Evolutionary conservation across 2,888 invertebrate species (phyloP), one percentile per base, ranked within the genome.

Genomic region (Ichneumoninae sp.): DNA sequence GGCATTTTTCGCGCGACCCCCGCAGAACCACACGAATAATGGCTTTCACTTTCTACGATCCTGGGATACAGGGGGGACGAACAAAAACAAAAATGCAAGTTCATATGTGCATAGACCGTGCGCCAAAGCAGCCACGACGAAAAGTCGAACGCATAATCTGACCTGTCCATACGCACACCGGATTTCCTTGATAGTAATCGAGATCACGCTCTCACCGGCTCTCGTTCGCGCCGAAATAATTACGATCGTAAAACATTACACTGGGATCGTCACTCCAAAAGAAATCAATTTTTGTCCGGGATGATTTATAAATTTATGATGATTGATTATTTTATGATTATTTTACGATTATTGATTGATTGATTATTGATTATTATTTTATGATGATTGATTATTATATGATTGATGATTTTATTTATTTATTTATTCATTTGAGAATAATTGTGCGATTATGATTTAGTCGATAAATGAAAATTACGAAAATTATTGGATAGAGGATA

Each of bases 41-140:
- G 88, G 92, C 93, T 93, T 93, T 93, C 93, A 93, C 93, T 93
- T 92, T 89, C 89, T 87, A 88, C 85, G 82, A 82, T 86, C 66
- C 33, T 78, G 66, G 44, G 77, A 72, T 57, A 68, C 65, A 30
- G 66, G 30, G 65, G 52, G 40, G 40, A 77, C 40, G 40, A 40
- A 16, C 3, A 47, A 47, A 47, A 47, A 47, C 44, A 84, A 77
- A 74, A 79, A 79, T 80, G 76, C 85, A 85, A 80, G 78, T 85
- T 83, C 83, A 83, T 72, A 76, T 81, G 36, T 78, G 65, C 66
- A 65, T 65, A 74, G 71, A 74, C 81, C 80, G 78, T 75, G 68
- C 65, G 72, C 52, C 8, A 62, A 62, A 52, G 68, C 57, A 22
- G 72, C 44, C 19, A 44, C 47, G 71, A 62, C 52, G 69, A 79